Conservation (phyloP, 2,888 invertebrate species). For the Thalpophila matura region DNA sequence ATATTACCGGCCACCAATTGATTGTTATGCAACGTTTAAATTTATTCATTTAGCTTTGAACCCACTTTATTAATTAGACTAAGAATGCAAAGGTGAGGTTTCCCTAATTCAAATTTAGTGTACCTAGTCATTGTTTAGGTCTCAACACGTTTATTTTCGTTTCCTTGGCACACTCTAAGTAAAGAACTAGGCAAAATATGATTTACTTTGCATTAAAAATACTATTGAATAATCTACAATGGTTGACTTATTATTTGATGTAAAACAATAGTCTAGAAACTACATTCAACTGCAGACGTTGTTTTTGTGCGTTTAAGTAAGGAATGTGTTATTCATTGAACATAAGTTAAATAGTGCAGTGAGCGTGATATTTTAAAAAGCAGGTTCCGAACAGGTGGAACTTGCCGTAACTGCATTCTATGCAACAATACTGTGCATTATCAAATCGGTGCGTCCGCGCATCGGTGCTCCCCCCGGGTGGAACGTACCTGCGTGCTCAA, state of each 20-base stretch:
- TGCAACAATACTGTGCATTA: conserved; percentile 78
- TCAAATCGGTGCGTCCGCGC: conserved; percentile 81
- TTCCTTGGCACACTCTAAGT: conserved; percentile 19
- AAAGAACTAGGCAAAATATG: conserved; percentile 8
- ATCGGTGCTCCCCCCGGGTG: conserved; percentile 76
- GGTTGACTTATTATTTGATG: background rate
- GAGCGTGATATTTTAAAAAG: conserved; percentile 66
- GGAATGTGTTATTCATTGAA: conserved; percentile 60
- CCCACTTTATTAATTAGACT: conserved; percentile 18
- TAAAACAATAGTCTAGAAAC: conserved; percentile 9
- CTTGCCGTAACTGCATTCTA: conserved; percentile 73
- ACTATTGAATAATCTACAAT: conserved; percentile 7
- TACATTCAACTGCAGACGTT: conserved; percentile 18
- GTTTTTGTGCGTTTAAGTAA: conserved; percentile 26
- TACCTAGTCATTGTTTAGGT: conserved; percentile 26
- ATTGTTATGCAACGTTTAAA: conserved; percentile 58
- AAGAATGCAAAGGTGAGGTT: conserved; percentile 30
- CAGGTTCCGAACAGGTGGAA: conserved; percentile 76
- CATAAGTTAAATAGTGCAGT: conserved; percentile 58
- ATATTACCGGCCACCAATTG: conserved; percentile 55
- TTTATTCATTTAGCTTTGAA: conserved; percentile 45
- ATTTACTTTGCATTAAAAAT: conserved; percentile 14
- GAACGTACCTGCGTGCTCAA: conserved; percentile 79
- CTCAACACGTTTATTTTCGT: background rate
- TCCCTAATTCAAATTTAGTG: conserved; percentile 4